Conservation (phyloP, 2,888 invertebrate species). For the Theretra japonica region DNA sequence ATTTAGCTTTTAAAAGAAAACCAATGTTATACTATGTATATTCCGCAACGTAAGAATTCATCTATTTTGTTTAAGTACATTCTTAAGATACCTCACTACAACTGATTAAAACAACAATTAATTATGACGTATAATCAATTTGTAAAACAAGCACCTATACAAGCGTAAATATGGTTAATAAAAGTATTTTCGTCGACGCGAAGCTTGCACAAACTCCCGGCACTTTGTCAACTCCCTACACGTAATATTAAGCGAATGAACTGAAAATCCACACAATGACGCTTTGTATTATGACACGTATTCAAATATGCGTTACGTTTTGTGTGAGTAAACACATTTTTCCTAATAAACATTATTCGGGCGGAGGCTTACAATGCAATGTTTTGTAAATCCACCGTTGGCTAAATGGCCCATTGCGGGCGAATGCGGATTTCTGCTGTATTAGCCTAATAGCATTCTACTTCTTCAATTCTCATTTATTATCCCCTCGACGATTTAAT, state of each 20-base stretch:
- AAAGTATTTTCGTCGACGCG: not conserved
- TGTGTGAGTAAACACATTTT: conserved; percentile 66
- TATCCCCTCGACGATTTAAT: conserved; percentile 57
- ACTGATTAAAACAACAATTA: too few species aligned
- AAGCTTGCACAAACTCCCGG: conserved; percentile 11
- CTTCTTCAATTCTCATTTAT: conserved; percentile 74
- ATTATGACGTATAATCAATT: too few species aligned
- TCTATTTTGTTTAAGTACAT: too few species aligned
- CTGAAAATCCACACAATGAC: conserved; percentile 25
- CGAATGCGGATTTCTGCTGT: conserved; percentile 71
- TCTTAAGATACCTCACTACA: too few species aligned
- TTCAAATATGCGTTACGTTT: conserved; percentile 54
- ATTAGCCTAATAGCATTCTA: conserved; percentile 74
- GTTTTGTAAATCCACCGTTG: conserved; percentile 75
- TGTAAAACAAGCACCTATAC: not conserved
- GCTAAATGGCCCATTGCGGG: conserved; percentile 77
- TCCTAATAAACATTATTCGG: conserved; percentile 76
- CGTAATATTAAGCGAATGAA: conserved; percentile 25
- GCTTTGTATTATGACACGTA: conserved; percentile 32
- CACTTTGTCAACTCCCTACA: conserved; percentile 17
- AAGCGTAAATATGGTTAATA: not conserved
- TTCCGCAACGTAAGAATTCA: too few species aligned
- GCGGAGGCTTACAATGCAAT: conserved; percentile 65
- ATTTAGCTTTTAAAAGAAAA: too few species aligned
- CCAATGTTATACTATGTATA: too few species aligned